These are phyloP conservation scores for Cetoscarus ocellatus DNA, from an alignment of 2,797 vertebrate genomes.

Conservation along the genomic window DNA sequence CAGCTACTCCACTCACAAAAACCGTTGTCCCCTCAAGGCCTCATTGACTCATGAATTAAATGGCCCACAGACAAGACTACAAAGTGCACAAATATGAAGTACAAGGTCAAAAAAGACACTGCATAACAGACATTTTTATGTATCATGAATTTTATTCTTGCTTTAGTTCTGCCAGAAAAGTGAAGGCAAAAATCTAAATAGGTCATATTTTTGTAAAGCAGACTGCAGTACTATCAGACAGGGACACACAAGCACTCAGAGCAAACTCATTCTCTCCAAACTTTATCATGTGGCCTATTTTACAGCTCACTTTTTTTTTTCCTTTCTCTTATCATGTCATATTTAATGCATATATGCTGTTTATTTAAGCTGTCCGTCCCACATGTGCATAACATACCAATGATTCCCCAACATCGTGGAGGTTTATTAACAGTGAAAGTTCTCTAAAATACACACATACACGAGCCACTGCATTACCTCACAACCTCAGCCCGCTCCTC, in stretches of 20 bases:
- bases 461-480: constrained; percentile 2
- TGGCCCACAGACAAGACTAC: too few relatives aligned
- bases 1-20: too few relatives aligned
- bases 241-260: neutral
- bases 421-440: constrained; percentile 4
- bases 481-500: constrained; percentile 20
- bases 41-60: too few relatives aligned
- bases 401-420: neutral
- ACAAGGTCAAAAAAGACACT: too few relatives aligned
- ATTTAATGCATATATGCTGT: neutral
- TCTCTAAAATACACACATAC: neutral
- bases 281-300: neutral
- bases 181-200: neutral
- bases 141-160: too few relatives aligned
- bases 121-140: too few relatives aligned
- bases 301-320: neutral
- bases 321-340: neutral
- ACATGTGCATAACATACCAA: neutral
- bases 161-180: too few relatives aligned
- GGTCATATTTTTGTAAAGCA: neutral
- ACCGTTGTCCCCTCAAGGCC: too few relatives aligned
- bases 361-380: neutral
- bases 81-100: too few relatives aligned
- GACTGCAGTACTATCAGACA: neutral
- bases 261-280: neutral